These are phyloP conservation scores for Varanus salvator DNA, from an alignment of 2,113 vertebrate genomes.

Conservation along the genomic window DNA sequence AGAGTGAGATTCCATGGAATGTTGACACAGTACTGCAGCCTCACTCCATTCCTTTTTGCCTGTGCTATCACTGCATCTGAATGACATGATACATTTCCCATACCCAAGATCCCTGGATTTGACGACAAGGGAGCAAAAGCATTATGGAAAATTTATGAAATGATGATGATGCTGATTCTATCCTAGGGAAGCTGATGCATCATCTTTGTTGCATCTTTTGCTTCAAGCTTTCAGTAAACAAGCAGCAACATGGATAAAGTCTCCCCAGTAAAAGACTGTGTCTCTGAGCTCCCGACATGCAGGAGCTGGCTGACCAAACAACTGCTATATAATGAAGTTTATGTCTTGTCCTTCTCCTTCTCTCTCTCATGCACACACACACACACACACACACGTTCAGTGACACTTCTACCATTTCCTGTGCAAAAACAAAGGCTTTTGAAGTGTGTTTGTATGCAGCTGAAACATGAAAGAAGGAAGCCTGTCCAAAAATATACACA, in stretches of 20 bases:
- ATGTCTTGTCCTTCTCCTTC: slow-evolving; percentile 53
- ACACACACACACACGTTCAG: slow-evolving; percentile 58
- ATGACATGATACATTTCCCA: slow-evolving; percentile 22
- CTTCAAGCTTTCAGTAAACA: slow-evolving; percentile 67
- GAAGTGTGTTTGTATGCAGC: slow-evolving; percentile 35
- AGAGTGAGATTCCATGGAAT: neutral
- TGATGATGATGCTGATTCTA: neutral
- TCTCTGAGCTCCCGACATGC: slow-evolving; percentile 71
- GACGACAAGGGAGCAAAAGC: neutral
- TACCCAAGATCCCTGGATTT: slow-evolving; percentile 11
- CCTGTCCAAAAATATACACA: slow-evolving; percentile 8
- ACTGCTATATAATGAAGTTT: slow-evolving; percentile 78
- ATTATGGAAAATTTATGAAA: neutral
- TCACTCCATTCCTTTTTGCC: slow-evolving; percentile 9
- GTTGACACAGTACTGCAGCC: neutral
- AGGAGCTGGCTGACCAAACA: slow-evolving; percentile 72
- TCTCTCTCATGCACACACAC: slow-evolving; percentile 73
- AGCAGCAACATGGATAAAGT: slow-evolving; percentile 78
- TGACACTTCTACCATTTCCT: slow-evolving; percentile 77
- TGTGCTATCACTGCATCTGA: slow-evolving; percentile 31
- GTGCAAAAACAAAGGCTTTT: slow-evolving; percentile 71
- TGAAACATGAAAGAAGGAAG: neutral
- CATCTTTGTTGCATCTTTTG: slow-evolving; percentile 49
- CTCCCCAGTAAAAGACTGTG: slow-evolving; percentile 75
- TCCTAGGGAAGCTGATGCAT: slow-evolving; percentile 52